These are phyloP conservation scores for Oreotrochilus melanogaster DNA, from an alignment of 2,113 vertebrate genomes.

Conservation along the genomic window DNA sequence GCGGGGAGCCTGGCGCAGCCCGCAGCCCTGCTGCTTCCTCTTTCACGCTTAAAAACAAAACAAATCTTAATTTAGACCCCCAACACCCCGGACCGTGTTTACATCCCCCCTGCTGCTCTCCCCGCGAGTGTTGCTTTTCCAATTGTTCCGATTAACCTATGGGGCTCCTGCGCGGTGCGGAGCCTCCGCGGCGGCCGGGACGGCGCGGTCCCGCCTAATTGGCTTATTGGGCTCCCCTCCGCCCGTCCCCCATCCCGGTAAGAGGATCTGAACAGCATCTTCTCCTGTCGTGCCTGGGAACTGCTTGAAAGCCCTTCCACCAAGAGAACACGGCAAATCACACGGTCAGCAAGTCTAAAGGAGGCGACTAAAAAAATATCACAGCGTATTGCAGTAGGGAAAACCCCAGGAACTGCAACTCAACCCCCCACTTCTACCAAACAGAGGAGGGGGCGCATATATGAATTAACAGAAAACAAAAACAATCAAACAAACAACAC, in stretches of 20 bases:
- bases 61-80: constrained; percentile 46
- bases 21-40: constrained; percentile 27
- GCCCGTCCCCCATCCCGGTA: neutral
- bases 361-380: neutral
- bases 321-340: neutral
- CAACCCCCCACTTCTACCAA: neutral
- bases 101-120: constrained; percentile 49
- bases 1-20: neutral
- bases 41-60: constrained; percentile 55
- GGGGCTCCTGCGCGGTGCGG: constrained; percentile 13
- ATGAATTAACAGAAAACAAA: neutral
- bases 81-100: constrained; percentile 37
- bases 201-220: constrained; percentile 25
- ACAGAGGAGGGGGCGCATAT: neutral
- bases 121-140: constrained; percentile 8
- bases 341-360: neutral
- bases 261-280: neutral
- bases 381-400: neutral
- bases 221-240: neutral
- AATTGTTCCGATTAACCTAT: constrained; percentile 47
- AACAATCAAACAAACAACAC: too few relatives aligned
- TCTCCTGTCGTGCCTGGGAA: neutral
- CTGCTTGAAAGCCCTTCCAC: neutral
- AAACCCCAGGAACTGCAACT: neutral
- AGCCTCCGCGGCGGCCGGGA: constrained; percentile 20